phyloP scores from a whole-genome alignment of 2,113 vertebrate genomes.

The Mus pahari region DNA sequence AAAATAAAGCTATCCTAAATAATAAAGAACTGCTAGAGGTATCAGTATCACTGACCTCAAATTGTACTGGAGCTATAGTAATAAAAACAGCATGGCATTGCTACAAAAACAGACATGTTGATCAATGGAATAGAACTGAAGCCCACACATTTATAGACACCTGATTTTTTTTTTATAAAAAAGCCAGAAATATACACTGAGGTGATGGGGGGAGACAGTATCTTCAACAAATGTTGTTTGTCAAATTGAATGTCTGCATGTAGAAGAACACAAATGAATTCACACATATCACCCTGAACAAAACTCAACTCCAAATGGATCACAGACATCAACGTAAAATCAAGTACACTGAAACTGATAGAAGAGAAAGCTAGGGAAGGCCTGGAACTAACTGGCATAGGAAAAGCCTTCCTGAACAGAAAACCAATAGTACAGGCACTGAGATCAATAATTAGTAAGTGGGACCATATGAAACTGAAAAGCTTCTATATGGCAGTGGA shows the following conservation, averaged over 20 bases:
- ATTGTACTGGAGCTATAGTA: background rate
- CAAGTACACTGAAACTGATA: background rate
- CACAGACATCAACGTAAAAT: background rate
- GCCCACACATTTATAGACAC: background rate
- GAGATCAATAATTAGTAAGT: background rate
- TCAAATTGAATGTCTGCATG: background rate
- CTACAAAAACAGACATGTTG: background rate
- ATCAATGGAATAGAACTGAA: background rate
- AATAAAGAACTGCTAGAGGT: background rate
- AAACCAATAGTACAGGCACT: background rate
- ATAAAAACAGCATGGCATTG: background rate
- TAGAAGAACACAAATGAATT: background rate
- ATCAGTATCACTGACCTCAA: background rate
- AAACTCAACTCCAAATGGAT: background rate
- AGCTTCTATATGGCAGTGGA: background rate
- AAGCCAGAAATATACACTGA: background rate
- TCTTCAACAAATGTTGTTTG: background rate
- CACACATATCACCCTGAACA: background rate
- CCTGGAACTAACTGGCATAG: background rate
- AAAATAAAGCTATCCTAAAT: background rate
- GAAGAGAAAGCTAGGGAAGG: background rate
- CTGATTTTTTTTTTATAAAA: background rate
- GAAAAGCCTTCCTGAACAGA: background rate
- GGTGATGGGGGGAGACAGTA: background rate
- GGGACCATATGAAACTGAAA: background rate